phyloP scores from a whole-genome alignment of 2,888 invertebrate genomes.

The Lithophane ornitopus region DNA sequence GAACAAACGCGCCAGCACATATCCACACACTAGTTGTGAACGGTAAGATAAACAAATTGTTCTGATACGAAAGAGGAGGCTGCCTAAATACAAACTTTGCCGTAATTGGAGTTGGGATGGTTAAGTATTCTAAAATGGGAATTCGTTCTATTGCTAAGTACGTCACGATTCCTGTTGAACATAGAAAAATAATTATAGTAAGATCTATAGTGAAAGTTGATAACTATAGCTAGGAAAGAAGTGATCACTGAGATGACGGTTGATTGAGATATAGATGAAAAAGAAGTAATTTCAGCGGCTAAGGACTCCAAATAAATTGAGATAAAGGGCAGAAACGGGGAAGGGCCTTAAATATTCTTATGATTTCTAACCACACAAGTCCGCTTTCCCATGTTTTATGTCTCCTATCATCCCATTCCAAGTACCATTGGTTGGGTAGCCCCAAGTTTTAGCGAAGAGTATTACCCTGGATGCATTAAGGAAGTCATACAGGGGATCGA shows the following conservation, averaged over 20 bases:
- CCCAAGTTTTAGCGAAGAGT: slow-evolving; percentile 78
- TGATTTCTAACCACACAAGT: slow-evolving; percentile 73
- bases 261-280: not conserved
- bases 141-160: slow-evolving; percentile 73
- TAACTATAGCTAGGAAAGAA: not conserved
- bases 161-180: slow-evolving; percentile 74
- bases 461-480: slow-evolving; percentile 75
- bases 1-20: slow-evolving; percentile 84
- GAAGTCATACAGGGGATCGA: slow-evolving; percentile 75
- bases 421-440: slow-evolving; percentile 77
- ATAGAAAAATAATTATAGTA: not conserved
- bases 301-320: not conserved
- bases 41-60: slow-evolving; percentile 92
- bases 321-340: not conserved
- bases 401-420: slow-evolving; percentile 82
- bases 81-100: slow-evolving; percentile 91
- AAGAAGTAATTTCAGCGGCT: not conserved
- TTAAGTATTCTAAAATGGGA: slow-evolving; percentile 84
- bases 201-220: not conserved
- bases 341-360: not conserved
- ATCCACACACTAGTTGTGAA: slow-evolving; percentile 92
- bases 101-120: slow-evolving; percentile 79
- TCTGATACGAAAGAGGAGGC: slow-evolving; percentile 92
- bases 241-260: not conserved
- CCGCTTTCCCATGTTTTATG: slow-evolving; percentile 74